Evolutionary conservation across 2,113 vertebrate genomes (phyloP).

Genomic region (Pungitius pungitius): DNA sequence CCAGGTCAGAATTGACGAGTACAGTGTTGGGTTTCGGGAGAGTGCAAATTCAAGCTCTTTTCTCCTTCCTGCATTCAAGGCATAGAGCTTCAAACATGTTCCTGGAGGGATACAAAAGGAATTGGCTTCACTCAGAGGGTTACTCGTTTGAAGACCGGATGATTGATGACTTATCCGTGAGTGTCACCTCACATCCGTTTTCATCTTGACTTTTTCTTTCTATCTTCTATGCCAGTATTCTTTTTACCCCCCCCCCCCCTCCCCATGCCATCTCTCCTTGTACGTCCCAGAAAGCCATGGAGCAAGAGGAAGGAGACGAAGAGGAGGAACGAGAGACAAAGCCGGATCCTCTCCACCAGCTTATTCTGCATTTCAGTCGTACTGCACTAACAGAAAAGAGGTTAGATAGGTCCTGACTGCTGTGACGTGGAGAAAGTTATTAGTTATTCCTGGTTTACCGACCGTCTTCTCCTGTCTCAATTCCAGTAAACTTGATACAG

Average conservation of each 20-base stretch:
- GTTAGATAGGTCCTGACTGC: conserved; percentile 65
- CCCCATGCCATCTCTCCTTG: neutral
- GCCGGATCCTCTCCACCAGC: conserved; percentile 92
- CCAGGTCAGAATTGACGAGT: conserved; percentile 56
- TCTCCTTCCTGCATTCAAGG: conserved; percentile 66
- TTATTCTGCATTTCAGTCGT: conserved; percentile 94
- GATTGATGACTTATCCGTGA: conserved; percentile 94
- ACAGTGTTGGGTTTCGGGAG: neutral
- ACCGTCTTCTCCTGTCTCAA: conserved; percentile 20
- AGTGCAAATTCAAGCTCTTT: neutral
- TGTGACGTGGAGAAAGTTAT: neutral
- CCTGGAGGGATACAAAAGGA: conserved; percentile 88
- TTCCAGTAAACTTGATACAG: conserved; percentile 83
- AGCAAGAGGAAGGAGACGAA: conserved; percentile 87
- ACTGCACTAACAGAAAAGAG: conserved; percentile 93
- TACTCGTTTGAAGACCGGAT: conserved; percentile 93
- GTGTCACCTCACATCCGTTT: conserved; percentile 45
- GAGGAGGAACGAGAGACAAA: conserved; percentile 88
- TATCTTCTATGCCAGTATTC: neutral
- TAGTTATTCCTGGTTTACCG: neutral
- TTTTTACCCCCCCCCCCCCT: neutral
- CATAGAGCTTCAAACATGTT: conserved; percentile 96
- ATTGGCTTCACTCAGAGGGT: conserved; percentile 88
- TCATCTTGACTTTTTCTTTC: neutral
- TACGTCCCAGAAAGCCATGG: conserved; percentile 81